These are phyloP conservation scores for Halcyon smyrnensis DNA, from an alignment of 2,797 vertebrate species.

Conservation along the genomic window DNA sequence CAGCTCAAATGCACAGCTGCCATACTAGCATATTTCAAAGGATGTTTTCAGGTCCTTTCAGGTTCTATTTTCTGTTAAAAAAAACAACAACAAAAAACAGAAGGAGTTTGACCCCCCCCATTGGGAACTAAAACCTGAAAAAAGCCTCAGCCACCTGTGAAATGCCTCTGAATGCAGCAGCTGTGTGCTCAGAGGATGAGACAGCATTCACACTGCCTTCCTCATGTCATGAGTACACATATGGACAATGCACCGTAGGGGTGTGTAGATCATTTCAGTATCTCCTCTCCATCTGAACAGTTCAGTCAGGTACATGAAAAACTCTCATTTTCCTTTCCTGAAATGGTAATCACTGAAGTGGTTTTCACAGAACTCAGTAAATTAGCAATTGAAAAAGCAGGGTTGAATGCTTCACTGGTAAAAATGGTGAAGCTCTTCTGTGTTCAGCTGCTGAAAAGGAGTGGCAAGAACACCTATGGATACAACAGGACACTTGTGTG, in stretches of 20 bases:
- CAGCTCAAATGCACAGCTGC: not conserved
- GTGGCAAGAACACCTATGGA: not conserved
- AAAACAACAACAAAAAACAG: not conserved
- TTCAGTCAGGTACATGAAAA: not conserved
- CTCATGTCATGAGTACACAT: not conserved
- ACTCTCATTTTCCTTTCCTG: not conserved
- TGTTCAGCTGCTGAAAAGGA: not conserved
- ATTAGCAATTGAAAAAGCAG: not conserved
- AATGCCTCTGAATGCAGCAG: constrained; percentile 43
- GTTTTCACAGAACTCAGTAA: not conserved
- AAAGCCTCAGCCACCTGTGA: constrained; percentile 41
- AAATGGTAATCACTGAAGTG: not conserved
- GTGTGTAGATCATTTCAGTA: not conserved
- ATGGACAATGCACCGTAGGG: not conserved
- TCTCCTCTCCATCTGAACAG: not conserved
- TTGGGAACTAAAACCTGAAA: constrained; percentile 50
- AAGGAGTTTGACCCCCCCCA: constrained; percentile 44
- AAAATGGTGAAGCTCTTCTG: not conserved
- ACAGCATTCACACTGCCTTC: not conserved
- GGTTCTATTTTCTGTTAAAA: constrained; percentile 24
- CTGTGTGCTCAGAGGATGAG: constrained; percentile 26
- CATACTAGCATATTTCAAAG: constrained; percentile 42
- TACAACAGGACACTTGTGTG: not conserved
- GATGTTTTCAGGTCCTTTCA: constrained; percentile 50
- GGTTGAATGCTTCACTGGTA: not conserved